Evolutionary conservation across 2,888 invertebrate genomes (phyloP).

Genomic region (Lithophane semibrunnea): DNA sequence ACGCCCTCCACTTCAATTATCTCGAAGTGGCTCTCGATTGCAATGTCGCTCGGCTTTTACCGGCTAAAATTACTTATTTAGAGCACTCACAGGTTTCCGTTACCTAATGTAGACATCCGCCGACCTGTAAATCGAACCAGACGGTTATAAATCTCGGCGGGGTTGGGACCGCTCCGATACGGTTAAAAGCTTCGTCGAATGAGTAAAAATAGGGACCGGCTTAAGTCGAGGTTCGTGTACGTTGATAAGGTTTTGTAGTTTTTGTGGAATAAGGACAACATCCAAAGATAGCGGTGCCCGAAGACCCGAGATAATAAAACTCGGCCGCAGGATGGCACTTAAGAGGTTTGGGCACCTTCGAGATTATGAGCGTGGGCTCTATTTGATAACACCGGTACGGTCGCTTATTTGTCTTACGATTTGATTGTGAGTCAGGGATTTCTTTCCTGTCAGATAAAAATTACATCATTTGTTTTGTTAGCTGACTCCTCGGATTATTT

Average conservation of each 20-base stretch:
- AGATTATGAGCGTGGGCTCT: slow-evolving; percentile 80
- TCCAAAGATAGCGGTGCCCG: slow-evolving; percentile 84
- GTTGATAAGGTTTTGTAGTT: slow-evolving; percentile 88
- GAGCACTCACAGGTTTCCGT: slow-evolving; percentile 84
- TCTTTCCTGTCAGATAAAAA: slow-evolving; percentile 69
- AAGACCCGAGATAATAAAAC: slow-evolving; percentile 82
- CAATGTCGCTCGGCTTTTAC: slow-evolving; percentile 78
- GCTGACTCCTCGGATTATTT: slow-evolving; percentile 75
- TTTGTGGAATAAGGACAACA: slow-evolving; percentile 85
- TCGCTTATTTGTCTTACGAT: slow-evolving; percentile 83
- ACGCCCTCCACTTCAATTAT: slow-evolving; percentile 76
- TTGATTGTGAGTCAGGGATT: slow-evolving; percentile 73
- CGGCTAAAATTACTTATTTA: slow-evolving; percentile 80
- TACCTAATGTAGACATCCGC: slow-evolving; percentile 85
- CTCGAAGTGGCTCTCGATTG: slow-evolving; percentile 72
- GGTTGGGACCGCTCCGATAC: slow-evolving; percentile 82
- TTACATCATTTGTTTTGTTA: slow-evolving; percentile 67
- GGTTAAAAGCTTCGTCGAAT: slow-evolving; percentile 86
- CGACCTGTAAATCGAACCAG: slow-evolving; percentile 85
- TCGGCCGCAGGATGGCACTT: slow-evolving; percentile 81
- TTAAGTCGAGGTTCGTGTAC: slow-evolving; percentile 89
- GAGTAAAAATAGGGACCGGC: slow-evolving; percentile 85
- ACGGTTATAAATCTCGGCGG: slow-evolving; percentile 85
- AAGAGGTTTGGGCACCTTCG: slow-evolving; percentile 79
- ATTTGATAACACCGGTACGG: slow-evolving; percentile 81